Base-by-base conservation (phyloP, 2,797 vertebrate genomes). In the Erpetoichthys calabaricus region DNA sequence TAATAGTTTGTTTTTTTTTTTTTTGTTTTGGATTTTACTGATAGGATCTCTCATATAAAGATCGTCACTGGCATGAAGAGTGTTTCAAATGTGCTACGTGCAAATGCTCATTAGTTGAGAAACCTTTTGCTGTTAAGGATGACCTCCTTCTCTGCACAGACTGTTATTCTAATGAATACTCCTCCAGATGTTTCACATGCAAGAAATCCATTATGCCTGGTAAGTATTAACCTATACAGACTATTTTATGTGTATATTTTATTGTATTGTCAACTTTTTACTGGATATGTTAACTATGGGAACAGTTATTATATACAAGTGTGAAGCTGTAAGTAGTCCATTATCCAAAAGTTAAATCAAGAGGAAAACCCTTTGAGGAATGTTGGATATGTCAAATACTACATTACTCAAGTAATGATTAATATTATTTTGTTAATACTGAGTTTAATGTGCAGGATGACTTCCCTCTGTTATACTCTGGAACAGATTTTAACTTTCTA, bases 31-130 rank as follows among this genome's bases (percentile, higher is more conserved):
- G 25, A 25, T 25, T 25, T 25, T 59, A 71, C 64, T 74, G 51
- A 1, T 70, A 98, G 96, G 94, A 97, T 70, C 78, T 99, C 60
- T 84, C 91, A 66, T 97, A 97, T 62, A 97, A 97, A 77, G 91
- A 89, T 65, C 81, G 68, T 5, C 94, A 98, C 71, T 99, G 93
- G 94, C 96, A 98, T 1, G 91, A 97, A 61, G 62, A 75, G 3
- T 99, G 96, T 73, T 99, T 98, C 79, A 91, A 80, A 43, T 98
- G 94, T 65, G 84, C 79, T 68, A 92, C 88, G 70, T 98, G 94
- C 70, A 74, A 72, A 59, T 75, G 79, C 50, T 90, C 93, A 0
- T 75, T 98, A 69, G 91, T 88, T 69, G 96, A 98, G 74, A 98
- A 98, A 67, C 87, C 94, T 0, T 98, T 97, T 60, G 86, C 89